Percentiles rank a stretch among this genome's conserved stretches.
Conservation (phyloP, 2,888 invertebrate species). For the Pristionchus fissidentatus region DNA sequence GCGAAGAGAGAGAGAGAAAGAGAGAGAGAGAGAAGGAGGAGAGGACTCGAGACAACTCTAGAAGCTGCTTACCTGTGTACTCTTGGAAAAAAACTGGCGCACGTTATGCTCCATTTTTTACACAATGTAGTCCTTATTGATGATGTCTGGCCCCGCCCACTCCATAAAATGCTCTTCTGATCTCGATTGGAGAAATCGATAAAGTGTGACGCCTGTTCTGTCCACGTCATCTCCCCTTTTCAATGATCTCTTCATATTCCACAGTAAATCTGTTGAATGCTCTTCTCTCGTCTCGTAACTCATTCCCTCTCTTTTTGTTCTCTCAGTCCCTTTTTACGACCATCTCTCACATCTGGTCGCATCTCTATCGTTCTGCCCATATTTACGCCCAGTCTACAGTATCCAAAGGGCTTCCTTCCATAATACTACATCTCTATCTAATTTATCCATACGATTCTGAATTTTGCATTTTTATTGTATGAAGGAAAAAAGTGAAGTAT, state of each 20-base stretch:
- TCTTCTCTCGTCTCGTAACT: constrained; percentile 7
- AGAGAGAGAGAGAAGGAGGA: neutral
- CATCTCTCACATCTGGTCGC: neutral
- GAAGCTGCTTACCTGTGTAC: neutral
- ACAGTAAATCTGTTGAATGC: too few relatives aligned
- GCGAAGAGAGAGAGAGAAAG: neutral
- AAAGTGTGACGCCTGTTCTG: too few relatives aligned
- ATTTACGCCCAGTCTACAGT: too few relatives aligned
- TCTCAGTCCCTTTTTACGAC: neutral
- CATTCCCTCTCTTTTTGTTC: neutral
- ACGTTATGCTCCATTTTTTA: too few relatives aligned
- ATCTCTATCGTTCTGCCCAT: constrained; percentile 7
- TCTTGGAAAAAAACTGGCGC: too few relatives aligned
- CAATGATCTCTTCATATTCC: neutral
- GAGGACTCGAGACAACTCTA: neutral
- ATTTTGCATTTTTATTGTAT: neutral
- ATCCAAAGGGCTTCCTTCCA: neutral
- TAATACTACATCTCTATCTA: neutral
- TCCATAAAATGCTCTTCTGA: neutral
- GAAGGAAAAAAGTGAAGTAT: too few relatives aligned
- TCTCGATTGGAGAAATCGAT: neutral
- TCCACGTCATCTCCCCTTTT: neutral
- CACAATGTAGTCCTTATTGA: neutral
- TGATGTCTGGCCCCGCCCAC: neutral
- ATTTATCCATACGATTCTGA: neutral